Percentiles rank a stretch among this genome's conserved stretches.
These are phyloP conservation scores for Passerina amoena DNA, from an alignment of 2,113 vertebrate species.

Conservation along the genomic window DNA sequence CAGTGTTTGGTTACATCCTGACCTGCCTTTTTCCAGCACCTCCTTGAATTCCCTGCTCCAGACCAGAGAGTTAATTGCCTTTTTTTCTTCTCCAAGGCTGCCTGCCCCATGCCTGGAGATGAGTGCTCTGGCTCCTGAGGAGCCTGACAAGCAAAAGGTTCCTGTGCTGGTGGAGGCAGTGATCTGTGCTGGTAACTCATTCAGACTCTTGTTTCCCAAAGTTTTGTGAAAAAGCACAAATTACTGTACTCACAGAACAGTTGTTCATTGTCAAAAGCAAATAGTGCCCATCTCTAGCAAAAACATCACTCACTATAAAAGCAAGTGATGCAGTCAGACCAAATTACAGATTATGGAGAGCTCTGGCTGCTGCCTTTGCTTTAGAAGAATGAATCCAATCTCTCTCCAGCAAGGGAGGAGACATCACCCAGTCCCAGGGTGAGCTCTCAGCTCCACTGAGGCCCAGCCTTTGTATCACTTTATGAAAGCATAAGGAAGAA, in stretches of 20 bases:
- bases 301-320: neutral
- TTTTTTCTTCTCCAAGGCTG: too few species aligned
- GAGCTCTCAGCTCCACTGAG: neutral
- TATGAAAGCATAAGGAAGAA: neutral
- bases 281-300: neutral
- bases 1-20: neutral
- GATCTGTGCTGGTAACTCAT: neutral
- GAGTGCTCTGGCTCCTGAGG: rapidly evolving
- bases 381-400: neutral
- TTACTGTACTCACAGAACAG: neutral
- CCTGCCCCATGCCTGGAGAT: rapidly evolving
- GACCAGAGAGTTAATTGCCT: neutral
- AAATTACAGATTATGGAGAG: neutral
- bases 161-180: neutral
- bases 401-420: neutral
- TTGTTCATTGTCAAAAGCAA: neutral
- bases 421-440: neutral
- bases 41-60: neutral
- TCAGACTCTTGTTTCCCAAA: neutral
- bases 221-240: neutral
- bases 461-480: neutral
- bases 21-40: neutral
- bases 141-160: neutral
- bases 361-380: neutral
- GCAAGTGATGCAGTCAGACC: rapidly evolving